Conservation (phyloP, 1,140 invertebrate species). For the Archivesica marissinica region DNA sequence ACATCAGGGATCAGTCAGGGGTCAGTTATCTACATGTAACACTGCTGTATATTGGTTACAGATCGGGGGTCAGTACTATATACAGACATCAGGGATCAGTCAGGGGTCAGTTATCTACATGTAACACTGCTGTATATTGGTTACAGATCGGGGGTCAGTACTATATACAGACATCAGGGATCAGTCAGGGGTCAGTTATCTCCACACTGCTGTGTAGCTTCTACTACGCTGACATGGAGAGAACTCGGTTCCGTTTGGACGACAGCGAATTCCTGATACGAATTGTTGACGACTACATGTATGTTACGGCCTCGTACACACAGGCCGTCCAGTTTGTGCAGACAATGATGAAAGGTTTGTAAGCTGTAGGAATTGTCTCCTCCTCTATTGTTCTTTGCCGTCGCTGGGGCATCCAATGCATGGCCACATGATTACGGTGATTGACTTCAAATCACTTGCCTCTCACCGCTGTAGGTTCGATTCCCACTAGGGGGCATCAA, state of each 20-base stretch:
- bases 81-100: slow-evolving; percentile 56
- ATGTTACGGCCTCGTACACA: slow-evolving; percentile 70
- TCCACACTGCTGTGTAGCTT: slow-evolving; percentile 74
- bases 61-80: slow-evolving; percentile 70
- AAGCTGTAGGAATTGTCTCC: background rate
- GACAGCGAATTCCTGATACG: slow-evolving; percentile 73
- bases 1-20: too few species aligned
- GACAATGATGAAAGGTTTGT: slow-evolving; percentile 67
- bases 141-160: slow-evolving; percentile 70
- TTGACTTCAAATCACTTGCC: too few species aligned
- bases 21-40: background rate
- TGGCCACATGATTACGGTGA: background rate
- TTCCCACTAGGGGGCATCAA: too few species aligned
- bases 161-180: slow-evolving; percentile 67
- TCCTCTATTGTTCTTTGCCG: background rate
- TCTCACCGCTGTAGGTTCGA: too few species aligned
- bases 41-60: slow-evolving; percentile 27
- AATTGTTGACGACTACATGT: slow-evolving; percentile 75
- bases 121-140: background rate
- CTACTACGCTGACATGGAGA: slow-evolving; percentile 73
- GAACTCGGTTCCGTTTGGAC: slow-evolving; percentile 38
- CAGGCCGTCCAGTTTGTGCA: slow-evolving; percentile 66
- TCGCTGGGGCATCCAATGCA: background rate
- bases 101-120: background rate
- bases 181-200: slow-evolving; percentile 76